phyloP scores from a whole-genome alignment of 2,888 invertebrate species.

The Leucophenga montana region DNA sequence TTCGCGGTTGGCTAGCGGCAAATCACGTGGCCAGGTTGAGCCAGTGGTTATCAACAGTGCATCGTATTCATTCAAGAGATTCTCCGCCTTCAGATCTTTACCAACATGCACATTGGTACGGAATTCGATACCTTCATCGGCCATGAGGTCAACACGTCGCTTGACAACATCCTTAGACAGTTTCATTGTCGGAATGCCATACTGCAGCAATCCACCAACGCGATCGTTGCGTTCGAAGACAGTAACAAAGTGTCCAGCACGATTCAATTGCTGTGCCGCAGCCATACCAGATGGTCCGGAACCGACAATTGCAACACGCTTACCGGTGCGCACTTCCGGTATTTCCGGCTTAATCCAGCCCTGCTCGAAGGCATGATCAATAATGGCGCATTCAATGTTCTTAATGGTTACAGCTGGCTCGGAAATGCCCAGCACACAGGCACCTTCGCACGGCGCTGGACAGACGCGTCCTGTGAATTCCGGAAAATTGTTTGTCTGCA shows the following conservation, averaged over 20 bases:
- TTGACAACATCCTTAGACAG: slow-evolving; percentile 94
- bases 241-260: slow-evolving; percentile 95
- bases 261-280: slow-evolving; percentile 95
- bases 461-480: slow-evolving; percentile 95
- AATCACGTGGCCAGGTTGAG: slow-evolving; percentile 96
- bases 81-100: slow-evolving; percentile 87
- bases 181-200: slow-evolving; percentile 99
- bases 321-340: slow-evolving; percentile 84
- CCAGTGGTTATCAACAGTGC: slow-evolving; percentile 93
- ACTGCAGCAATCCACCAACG: slow-evolving; percentile 94
- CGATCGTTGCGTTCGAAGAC: slow-evolving; percentile 98
- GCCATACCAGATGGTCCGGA: slow-evolving; percentile 96
- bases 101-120: slow-evolving; percentile 93
- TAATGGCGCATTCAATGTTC: slow-evolving; percentile 98
- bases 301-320: slow-evolving; percentile 91
- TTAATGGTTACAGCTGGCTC: slow-evolving; percentile 98
- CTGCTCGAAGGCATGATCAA: slow-evolving; percentile 97
- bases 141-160: slow-evolving; percentile 87
- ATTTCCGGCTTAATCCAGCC: slow-evolving; percentile 92
- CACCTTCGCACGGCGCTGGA: slow-evolving; percentile 98
- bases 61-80: slow-evolving; percentile 81
- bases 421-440: slow-evolving; percentile 96
- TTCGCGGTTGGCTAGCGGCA: slow-evolving; percentile 88
- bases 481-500: slow-evolving; percentile 99
- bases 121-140: slow-evolving; percentile 91